A percentile compares a stretch with the other conserved stretches of the same genome.
Evolutionary conservation across 2,113 vertebrate species (phyloP).

Genomic region (Heterocephalus glaber): DNA sequence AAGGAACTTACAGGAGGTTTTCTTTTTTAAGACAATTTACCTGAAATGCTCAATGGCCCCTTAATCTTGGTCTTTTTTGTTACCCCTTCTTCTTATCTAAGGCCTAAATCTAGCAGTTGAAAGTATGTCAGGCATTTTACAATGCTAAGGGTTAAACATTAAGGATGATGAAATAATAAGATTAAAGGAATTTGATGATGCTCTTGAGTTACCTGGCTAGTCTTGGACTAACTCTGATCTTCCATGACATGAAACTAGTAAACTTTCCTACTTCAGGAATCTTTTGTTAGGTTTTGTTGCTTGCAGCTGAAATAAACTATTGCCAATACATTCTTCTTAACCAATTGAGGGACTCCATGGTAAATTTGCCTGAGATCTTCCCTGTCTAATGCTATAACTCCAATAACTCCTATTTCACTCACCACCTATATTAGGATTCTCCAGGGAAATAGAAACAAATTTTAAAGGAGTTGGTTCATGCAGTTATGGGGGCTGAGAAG

Average conservation of each 20-base stretch:
- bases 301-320: background rate
- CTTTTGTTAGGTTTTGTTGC: background rate
- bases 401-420: background rate
- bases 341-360: background rate
- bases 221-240: background rate
- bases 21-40: background rate
- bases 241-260: background rate
- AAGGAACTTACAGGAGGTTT: background rate
- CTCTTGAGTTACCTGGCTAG: background rate
- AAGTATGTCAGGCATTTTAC: background rate
- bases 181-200: background rate
- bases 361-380: background rate
- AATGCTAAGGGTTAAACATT: background rate
- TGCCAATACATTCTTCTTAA: background rate
- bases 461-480: background rate
- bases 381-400: background rate
- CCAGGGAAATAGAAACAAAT: background rate
- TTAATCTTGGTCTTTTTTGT: background rate
- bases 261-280: background rate
- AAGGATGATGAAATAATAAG: background rate
- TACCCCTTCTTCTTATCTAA: background rate
- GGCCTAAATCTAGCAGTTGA: background rate
- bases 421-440: background rate
- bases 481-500: background rate
- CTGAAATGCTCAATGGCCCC: background rate